These are phyloP conservation scores for Urosaurus nigricauda DNA, from an alignment of 2,797 vertebrate species.

Conservation along the genomic window DNA sequence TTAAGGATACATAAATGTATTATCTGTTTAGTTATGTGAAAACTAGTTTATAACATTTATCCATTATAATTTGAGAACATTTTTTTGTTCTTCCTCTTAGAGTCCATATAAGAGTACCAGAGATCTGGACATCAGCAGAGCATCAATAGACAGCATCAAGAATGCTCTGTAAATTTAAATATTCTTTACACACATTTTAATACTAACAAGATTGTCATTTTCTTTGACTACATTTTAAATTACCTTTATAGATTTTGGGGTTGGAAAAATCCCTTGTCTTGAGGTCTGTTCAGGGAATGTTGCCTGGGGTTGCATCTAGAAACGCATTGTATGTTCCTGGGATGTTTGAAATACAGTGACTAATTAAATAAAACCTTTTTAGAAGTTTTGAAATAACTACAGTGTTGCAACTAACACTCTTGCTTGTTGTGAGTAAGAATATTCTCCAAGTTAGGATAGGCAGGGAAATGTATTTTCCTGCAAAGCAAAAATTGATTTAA, in stretches of 20 bases:
- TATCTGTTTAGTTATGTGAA: not conserved
- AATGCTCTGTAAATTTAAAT: not conserved
- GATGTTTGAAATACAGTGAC: not conserved
- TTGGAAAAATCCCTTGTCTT: not conserved
- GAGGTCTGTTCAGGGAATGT: not conserved
- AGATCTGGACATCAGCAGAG: not conserved
- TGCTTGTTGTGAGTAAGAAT: slow-evolving; percentile 9
- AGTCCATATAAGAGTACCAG: not conserved
- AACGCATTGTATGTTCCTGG: not conserved
- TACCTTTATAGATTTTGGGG: not conserved
- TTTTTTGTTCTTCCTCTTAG: not conserved
- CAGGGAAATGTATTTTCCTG: not conserved
- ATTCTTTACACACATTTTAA: not conserved
- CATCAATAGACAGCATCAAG: not conserved
- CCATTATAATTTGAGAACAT: not conserved
- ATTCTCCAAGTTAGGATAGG: not conserved
- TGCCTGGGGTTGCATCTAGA: not conserved
- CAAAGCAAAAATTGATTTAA: not conserved
- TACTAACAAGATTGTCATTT: not conserved
- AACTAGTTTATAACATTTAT: not conserved
- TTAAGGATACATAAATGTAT: not conserved
- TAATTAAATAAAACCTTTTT: slow-evolving; percentile 19
- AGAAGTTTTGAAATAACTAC: slow-evolving; percentile 15
- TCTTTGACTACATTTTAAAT: not conserved
- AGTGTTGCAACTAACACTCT: not conserved